These are phyloP conservation scores for Melanotaenia boesemani DNA, from an alignment of 2,797 vertebrate species.

Conservation along the genomic window DNA sequence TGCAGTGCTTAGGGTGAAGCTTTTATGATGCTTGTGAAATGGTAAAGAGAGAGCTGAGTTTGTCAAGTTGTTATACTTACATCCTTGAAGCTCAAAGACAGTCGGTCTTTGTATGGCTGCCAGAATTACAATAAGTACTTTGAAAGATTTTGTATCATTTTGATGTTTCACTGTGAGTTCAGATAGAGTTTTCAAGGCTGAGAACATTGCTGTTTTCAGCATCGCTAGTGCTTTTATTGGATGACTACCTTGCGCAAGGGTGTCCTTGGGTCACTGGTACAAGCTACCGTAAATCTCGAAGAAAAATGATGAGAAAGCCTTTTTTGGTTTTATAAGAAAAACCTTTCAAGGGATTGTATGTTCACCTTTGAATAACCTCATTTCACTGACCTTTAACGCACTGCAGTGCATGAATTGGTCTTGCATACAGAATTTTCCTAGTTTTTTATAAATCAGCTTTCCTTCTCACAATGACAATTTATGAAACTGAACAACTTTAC, in stretches of 20 bases:
- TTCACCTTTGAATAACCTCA: constrained; percentile 34
- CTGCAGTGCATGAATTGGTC: constrained; percentile 8
- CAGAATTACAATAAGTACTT: constrained; percentile 23
- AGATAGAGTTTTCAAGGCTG: constrained; percentile 36
- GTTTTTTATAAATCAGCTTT: constrained; percentile 38
- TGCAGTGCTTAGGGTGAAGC: not conserved
- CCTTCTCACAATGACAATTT: constrained; percentile 27
- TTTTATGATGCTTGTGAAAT: constrained; percentile 14
- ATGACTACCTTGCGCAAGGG: constrained; percentile 51
- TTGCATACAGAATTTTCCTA: constrained; percentile 31
- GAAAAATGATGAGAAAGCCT: not conserved
- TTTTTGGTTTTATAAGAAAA: constrained; percentile 30
- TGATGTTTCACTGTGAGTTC: constrained; percentile 31
- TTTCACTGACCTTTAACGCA: constrained; percentile 27
- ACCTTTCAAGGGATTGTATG: constrained; percentile 23
- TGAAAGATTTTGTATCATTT: constrained; percentile 33
- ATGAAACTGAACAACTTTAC: constrained; percentile 38
- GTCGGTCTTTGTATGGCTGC: constrained; percentile 18
- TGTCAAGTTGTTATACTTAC: constrained; percentile 22
- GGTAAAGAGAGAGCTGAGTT: constrained; percentile 14
- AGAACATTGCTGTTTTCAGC: constrained; percentile 24
- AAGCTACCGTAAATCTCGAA: constrained; percentile 11
- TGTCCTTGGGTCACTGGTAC: constrained; percentile 23
- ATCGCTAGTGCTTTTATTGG: constrained; percentile 31
- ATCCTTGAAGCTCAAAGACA: constrained; percentile 21